Percentiles rank a stretch among this genome's conserved stretches.
Evolutionary conservation across 2,888 invertebrate species (phyloP).

Genomic region (Macroteleia sp.): DNA sequence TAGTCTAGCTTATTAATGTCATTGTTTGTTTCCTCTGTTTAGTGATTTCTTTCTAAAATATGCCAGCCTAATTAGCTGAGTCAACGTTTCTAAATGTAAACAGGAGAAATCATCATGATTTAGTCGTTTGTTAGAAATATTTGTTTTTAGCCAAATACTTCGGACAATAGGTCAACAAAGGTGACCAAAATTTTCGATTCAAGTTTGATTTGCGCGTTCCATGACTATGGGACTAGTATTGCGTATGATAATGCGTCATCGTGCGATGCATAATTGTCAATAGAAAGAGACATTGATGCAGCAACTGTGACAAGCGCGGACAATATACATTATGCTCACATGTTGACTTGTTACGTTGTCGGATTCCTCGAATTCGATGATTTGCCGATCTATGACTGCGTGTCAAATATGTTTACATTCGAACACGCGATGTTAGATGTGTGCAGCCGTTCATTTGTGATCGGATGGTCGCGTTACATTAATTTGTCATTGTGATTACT

Average conservation of each 20-base stretch:
- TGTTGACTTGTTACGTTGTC: constrained; percentile 83
- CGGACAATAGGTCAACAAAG: constrained; percentile 38
- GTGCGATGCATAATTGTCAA: constrained; percentile 66
- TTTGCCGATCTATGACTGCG: constrained; percentile 80
- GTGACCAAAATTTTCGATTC: constrained; percentile 44
- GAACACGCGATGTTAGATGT: constrained; percentile 55
- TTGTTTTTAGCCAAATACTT: constrained; percentile 55
- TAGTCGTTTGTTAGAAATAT: too few species aligned
- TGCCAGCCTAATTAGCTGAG: not conserved
- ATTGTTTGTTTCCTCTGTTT: too few species aligned
- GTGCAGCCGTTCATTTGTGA: constrained; percentile 53
- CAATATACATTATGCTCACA: constrained; percentile 75
- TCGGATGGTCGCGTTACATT: constrained; percentile 72
- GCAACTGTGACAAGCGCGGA: constrained; percentile 68
- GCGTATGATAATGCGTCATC: constrained; percentile 52
- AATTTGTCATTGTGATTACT: constrained; percentile 78
- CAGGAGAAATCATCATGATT: not conserved
- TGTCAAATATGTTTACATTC: constrained; percentile 74
- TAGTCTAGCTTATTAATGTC: too few species aligned
- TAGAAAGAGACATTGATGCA: constrained; percentile 57
- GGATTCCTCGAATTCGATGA: constrained; percentile 79
- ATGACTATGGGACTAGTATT: constrained; percentile 24
- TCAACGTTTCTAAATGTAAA: constrained; percentile 9
- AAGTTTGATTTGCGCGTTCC: constrained; percentile 17
- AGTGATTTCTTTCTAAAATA: too few species aligned